Evolutionary conservation across 2,888 invertebrate genomes (phyloP).

Genomic region (Aphidoletes aphidimyza): DNA sequence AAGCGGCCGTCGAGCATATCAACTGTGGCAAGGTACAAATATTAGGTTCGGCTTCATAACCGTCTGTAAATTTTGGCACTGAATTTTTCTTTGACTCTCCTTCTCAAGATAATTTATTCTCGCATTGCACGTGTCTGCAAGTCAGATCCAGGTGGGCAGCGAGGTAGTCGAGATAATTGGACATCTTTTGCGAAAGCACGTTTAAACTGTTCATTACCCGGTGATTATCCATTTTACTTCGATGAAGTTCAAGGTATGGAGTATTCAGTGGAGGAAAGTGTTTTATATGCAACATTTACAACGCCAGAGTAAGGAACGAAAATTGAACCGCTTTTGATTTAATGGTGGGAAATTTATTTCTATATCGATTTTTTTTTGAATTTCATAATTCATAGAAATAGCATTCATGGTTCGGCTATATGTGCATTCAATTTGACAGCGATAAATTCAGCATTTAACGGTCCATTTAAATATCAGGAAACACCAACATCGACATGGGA

Average conservation of each 20-base stretch:
- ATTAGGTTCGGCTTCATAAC: no score
- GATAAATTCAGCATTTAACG: conserved; percentile 83
- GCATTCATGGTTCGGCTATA: conserved; percentile 90
- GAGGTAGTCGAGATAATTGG: conserved; percentile 85
- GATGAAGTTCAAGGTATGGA: conserved; percentile 88
- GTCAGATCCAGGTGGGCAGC: conserved; percentile 83
- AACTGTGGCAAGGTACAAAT: conserved; percentile 86
- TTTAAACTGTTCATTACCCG: conserved; percentile 83
- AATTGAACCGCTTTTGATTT: neutral
- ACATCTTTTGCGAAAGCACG: conserved; percentile 91
- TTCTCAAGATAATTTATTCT: conserved; percentile 89
- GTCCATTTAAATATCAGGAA: conserved; percentile 87
- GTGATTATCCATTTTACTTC: conserved; percentile 88
- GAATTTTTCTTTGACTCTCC: no score
- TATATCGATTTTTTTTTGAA: neutral
- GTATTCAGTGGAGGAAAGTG: conserved; percentile 79
- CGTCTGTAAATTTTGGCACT: no score
- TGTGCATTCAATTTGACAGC: conserved; percentile 89
- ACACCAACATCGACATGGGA: conserved; percentile 82
- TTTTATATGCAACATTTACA: conserved; percentile 86
- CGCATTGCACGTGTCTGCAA: conserved; percentile 92
- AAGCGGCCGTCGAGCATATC: conserved; percentile 90
- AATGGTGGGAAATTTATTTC: neutral
- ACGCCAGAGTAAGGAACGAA: conserved; percentile 74
- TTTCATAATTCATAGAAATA: conserved; percentile 71